A percentile compares a stretch with the other conserved stretches of the same genome.
Conservation (phyloP, 2,113 vertebrate species). For the Todiramphus saurophagus region DNA sequence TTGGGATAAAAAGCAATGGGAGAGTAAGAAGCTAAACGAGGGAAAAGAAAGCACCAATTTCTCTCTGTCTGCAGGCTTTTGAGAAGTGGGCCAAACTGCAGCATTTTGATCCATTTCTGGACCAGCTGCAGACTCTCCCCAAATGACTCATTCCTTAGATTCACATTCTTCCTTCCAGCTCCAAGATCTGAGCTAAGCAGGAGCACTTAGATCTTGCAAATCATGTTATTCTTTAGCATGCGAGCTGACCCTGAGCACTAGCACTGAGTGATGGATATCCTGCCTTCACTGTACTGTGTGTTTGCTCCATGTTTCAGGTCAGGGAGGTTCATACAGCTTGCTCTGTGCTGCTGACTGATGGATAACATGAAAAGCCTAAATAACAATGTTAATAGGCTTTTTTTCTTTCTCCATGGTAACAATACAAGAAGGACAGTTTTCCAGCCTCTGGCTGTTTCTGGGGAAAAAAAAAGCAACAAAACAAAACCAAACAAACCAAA, state of each 20-base stretch:
- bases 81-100: not conserved
- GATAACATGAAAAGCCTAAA: conserved; percentile 7
- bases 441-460: not conserved
- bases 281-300: not conserved
- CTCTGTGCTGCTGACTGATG: not conserved
- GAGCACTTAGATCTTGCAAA: not conserved
- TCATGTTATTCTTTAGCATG: not conserved
- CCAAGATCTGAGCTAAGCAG: not conserved
- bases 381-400: not conserved
- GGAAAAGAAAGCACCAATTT: not conserved
- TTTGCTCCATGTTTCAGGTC: not conserved
- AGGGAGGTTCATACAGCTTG: not conserved
- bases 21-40: not conserved
- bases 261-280: not conserved
- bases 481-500: not conserved
- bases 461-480: not conserved
- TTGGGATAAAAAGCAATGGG: not conserved
- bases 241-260: not conserved
- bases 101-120: not conserved
- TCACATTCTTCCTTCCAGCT: not conserved
- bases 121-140: not conserved
- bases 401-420: conserved; percentile 44
- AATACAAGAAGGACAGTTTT: not conserved
- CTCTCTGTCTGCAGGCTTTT: not conserved
- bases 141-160: not conserved